phyloP scores from a whole-genome alignment of 2,888 invertebrate genomes.

The Parelbella ahira region DNA sequence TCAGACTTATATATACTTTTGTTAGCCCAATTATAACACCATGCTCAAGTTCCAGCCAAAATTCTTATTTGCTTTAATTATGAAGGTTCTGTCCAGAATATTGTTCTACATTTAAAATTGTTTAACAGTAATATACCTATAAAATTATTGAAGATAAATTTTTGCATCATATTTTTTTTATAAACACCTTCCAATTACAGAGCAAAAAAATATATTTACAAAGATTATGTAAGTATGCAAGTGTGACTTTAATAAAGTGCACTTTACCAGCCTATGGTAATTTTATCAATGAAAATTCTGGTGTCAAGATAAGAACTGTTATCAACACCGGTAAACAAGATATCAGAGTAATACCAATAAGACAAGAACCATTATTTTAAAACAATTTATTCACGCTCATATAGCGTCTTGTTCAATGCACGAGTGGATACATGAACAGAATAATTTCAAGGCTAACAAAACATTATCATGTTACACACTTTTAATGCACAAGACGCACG shows the following conservation, averaged over 20 bases:
- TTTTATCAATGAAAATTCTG: conserved; percentile 22
- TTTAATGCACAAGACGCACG: conserved; percentile 1
- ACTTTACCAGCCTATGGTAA: not conserved
- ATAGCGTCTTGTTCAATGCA: not conserved
- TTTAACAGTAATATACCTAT: no score
- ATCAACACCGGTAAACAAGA: conserved; percentile 16
- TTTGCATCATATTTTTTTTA: no score
- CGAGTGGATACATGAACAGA: not conserved
- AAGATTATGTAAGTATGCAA: not conserved
- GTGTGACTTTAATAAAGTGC: not conserved
- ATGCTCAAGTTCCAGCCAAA: no score
- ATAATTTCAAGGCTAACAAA: conserved; percentile 14
- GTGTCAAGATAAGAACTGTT: conserved; percentile 13
- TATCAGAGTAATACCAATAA: conserved; percentile 6
- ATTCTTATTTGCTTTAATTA: no score
- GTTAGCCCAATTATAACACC: no score
- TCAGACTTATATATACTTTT: no score
- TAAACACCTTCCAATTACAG: no score
- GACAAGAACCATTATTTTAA: not conserved
- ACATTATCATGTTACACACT: conserved; percentile 12
- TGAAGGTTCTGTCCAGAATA: no score
- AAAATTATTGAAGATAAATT: no score
- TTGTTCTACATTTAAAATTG: no score
- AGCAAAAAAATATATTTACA: no score
- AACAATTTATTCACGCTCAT: not conserved